Evolutionary conservation across 2,113 vertebrate genomes (phyloP), one percentile per base, ranked within the genome.

Genomic region (Labrus mixtus): DNA sequence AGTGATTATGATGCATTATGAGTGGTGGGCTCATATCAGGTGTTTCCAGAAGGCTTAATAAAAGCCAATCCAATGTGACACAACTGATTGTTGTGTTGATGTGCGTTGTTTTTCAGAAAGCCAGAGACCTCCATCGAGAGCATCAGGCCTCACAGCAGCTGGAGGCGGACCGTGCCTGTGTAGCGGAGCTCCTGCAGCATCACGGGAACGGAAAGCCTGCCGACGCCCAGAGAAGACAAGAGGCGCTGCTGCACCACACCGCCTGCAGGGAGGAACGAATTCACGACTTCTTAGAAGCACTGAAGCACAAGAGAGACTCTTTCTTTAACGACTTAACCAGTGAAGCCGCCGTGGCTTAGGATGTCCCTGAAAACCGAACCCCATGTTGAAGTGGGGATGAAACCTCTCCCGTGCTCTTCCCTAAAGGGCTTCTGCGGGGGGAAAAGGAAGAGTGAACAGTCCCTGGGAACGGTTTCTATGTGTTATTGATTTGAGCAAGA

Each of bases 251-350:
- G 80, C 94, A 81, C 71, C 95, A 95, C 93, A 90, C 83, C 0
- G 85, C 94, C 81, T 91, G 90, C 85, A 87, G 97, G 45, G 96
- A 98, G 82, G 94, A 96, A 82, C 95, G 98, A 67, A 94, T 97
- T 84, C 95, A 93, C 69, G 91, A 95, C 87, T 99, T 99, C 86
- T 90, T 99, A 43, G 79, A 90, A 61, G 95, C 94, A 2, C 93
- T 99, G 77, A 95, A 97, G 87, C 93, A 95, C 85, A 99, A 97
- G 87, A 94, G 96, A 87, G 94, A 91, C 84, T 89, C 95, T 83
- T 97, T 95, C 94, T 90, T 94, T 76, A 85, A 33, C 22, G 87
- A 93, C 79, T 79, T 95, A 63, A 84, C 68, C 72, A 86, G 76
- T 17, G 75, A 83, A 20, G 74, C 74, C 54, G 95, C 82, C 81